These are phyloP conservation scores for Microplitis manilae DNA, from an alignment of 2,888 invertebrate species.

Conservation along the genomic window DNA sequence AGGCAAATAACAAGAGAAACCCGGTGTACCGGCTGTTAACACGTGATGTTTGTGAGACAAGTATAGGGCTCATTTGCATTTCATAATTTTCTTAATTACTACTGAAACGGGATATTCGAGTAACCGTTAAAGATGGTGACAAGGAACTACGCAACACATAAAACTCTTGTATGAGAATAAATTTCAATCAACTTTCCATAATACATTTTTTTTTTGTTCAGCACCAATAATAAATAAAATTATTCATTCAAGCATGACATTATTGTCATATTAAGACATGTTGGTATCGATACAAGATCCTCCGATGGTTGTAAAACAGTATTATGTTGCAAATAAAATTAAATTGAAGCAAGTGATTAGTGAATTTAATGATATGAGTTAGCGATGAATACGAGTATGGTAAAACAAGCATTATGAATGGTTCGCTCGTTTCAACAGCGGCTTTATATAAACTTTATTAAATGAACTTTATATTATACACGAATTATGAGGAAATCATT, in stretches of 20 bases:
- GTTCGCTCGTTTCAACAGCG: not conserved
- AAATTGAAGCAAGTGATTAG: conserved; percentile 24
- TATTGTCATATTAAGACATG: not conserved
- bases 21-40: conserved; percentile 39
- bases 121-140: conserved; percentile 45
- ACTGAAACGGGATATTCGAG: conserved; percentile 48
- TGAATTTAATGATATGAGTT: conserved; percentile 19
- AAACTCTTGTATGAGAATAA: conserved; percentile 3
- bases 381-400: conserved; percentile 11
- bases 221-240: conserved; percentile 1
- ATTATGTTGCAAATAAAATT: conserved; percentile 27
- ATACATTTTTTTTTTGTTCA: not conserved
- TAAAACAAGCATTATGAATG: conserved; percentile 1
- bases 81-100: conserved; percentile 50
- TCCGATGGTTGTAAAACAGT: conserved; percentile 23
- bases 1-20: conserved; percentile 39
- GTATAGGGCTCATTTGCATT: conserved; percentile 48
- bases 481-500: conserved; percentile 8
- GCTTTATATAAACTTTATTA: conserved; percentile 17
- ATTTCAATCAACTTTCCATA: conserved; percentile 2
- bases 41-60: conserved; percentile 19
- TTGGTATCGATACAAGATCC: conserved; percentile 23
- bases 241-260: not conserved
- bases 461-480: conserved; percentile 25
- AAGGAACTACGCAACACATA: not conserved